Evolutionary conservation across 1,140 invertebrate genomes (phyloP), one percentile per base, ranked within the genome.

Genomic region (Lineus longissimus): DNA sequence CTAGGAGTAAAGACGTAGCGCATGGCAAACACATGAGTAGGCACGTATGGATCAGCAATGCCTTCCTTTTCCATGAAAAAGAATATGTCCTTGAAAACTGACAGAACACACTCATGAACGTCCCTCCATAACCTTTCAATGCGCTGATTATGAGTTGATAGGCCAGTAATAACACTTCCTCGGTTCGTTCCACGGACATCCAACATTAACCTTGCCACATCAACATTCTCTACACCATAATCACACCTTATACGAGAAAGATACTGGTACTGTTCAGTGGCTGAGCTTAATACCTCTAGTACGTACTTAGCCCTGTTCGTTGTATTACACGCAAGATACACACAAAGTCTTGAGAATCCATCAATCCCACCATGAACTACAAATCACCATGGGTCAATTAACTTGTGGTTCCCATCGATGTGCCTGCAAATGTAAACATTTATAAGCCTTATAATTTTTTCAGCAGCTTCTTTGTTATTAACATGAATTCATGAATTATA

Each of bases 61-160:
- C 43, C 56, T 19, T 63, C 13, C 17, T 67, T 41, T 59, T 71
- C 69, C 60, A 71, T 43, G 19, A 47, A 2, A n/a, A 55, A 56
- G 41, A 71, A 71, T 15, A 64, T n/a, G 1, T 62, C 9, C 22
- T 67, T 63, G 55, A 67, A 71, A 7, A 61, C 41, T 15, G 23
- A 45, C 23, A 60, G 60, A 27, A 54, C 56, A 23, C 60, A 45
- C 59, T 23, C 19, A 59, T 59, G 62, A 23, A 71, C 27, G 31
- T 70, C 70, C 17, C 68, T 59, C 68, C 68, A 71, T 17, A 71
- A 43, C 25, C 70, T 19, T 25, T 71, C 70, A 40, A 70, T 70
- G 22, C 65, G 66, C 17, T 51, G 61, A 61, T n/a, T 43, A 43
- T 43, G 40, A 43, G 19, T 19, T 13, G 11, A 13, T 43, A 11